Evolutionary conservation across 2,888 invertebrate genomes (phyloP).

Genomic region (Caradrina kadenii): DNA sequence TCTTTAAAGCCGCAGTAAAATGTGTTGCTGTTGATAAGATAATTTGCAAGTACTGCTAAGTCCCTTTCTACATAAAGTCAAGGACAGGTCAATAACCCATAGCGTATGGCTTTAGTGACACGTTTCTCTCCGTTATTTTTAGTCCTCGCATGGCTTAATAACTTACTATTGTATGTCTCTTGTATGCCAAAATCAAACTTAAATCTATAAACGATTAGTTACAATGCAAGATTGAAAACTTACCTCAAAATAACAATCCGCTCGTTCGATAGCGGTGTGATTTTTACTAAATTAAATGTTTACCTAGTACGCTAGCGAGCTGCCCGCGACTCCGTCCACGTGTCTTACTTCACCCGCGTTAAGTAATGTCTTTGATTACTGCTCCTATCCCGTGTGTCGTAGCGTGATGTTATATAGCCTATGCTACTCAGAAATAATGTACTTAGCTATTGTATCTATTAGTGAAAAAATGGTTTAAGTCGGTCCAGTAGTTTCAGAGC

Average conservation of each 20-base stretch:
- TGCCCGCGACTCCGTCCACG: too few species aligned
- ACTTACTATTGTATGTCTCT: neutral
- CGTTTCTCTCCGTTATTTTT: conserved; percentile 38
- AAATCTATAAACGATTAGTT: conserved; percentile 8
- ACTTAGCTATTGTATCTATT: too few species aligned
- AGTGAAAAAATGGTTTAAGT: too few species aligned
- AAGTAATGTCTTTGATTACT: too few species aligned
- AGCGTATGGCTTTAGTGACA: conserved; percentile 42
- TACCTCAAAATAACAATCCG: conserved; percentile 19
- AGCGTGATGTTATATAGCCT: too few species aligned
- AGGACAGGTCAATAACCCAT: conserved; percentile 53
- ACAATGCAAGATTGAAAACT: conserved; percentile 7
- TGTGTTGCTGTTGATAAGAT: conserved; percentile 6
- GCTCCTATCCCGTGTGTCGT: too few species aligned
- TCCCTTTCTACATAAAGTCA: conserved; percentile 21
- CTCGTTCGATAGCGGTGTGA: conserved; percentile 28
- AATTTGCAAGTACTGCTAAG: conserved; percentile 30
- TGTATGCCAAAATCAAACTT: conserved; percentile 11
- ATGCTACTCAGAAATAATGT: too few species aligned
- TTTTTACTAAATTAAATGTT: conserved; percentile 24
- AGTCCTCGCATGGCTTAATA: conserved; percentile 13
- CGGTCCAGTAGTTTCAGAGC: too few species aligned
- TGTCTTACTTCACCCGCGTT: too few species aligned
- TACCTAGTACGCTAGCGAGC: too few species aligned
- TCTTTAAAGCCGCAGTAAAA: neutral